Conservation (phyloP, 2,113 vertebrate species). For the Urocolius indicus region DNA sequence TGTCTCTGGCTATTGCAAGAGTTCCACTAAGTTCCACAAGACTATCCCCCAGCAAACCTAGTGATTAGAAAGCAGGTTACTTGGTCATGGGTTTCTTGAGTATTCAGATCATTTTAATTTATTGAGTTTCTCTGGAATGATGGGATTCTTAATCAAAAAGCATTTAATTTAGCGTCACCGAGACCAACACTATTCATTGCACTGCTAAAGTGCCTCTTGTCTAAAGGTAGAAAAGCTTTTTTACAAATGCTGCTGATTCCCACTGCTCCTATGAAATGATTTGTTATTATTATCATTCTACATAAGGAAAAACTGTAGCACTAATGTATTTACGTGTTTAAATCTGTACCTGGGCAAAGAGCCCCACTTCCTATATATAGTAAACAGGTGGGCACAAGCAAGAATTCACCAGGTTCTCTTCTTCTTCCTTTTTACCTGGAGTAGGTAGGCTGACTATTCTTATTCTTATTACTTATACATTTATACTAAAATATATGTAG, state of each 20-base stretch:
- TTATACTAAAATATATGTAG: background rate
- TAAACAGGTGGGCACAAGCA: background rate
- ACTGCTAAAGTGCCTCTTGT: background rate
- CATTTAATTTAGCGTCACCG: background rate
- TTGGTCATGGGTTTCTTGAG: background rate
- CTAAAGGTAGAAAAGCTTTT: conserved; percentile 6
- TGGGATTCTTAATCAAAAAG: background rate
- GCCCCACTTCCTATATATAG: background rate
- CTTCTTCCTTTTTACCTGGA: background rate
- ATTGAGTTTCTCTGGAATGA: background rate
- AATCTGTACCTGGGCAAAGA: background rate
- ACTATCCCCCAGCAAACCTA: background rate
- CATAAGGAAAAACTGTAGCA: background rate
- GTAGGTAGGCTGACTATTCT: background rate
- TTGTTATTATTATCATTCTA: background rate
- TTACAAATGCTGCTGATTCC: background rate
- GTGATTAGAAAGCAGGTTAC: background rate
- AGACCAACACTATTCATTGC: background rate
- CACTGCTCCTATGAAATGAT: background rate
- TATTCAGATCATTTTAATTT: background rate
- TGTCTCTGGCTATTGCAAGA: background rate
- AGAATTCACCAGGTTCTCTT: background rate
- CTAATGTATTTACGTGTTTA: background rate
- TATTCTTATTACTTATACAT: background rate
- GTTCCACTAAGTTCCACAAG: background rate